phyloP scores from a whole-genome alignment of 1,140 invertebrate genomes.

The Meloidogyne floridensis region DNA sequence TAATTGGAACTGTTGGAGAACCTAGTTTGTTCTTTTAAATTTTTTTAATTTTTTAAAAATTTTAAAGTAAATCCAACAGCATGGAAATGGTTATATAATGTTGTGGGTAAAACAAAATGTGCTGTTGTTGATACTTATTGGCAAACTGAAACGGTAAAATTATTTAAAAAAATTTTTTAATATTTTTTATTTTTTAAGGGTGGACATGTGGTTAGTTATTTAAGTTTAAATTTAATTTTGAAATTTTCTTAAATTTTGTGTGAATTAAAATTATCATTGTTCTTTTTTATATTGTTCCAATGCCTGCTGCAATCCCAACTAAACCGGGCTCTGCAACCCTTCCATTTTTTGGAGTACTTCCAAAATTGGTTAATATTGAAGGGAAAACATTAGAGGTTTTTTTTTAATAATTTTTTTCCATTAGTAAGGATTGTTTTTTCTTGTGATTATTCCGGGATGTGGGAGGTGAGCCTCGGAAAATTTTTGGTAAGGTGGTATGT shows the following conservation, averaged over 20 bases:
- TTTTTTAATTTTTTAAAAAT: neutral
- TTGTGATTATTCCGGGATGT: no score
- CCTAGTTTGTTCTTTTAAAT: neutral
- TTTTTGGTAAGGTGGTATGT: no score
- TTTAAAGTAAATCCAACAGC: slow-evolving; percentile 89
- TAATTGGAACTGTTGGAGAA: slow-evolving; percentile 91
- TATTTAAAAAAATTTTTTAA: slow-evolving; percentile 7
- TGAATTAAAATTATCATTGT: slow-evolving; percentile 7
- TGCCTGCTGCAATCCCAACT: slow-evolving; percentile 88
- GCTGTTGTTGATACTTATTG: slow-evolving; percentile 97
- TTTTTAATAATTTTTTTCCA: no score
- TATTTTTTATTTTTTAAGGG: slow-evolving; percentile 22
- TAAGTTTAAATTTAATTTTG: neutral
- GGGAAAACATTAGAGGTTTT: slow-evolving; percentile 77
- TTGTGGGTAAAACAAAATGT: slow-evolving; percentile 73
- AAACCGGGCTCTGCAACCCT: slow-evolving; percentile 94
- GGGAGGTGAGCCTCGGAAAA: no score
- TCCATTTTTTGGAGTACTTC: slow-evolving; percentile 92
- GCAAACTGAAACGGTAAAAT: slow-evolving; percentile 91
- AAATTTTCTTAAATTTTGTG: neutral
- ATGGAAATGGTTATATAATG: slow-evolving; percentile 92
- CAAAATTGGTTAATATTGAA: slow-evolving; percentile 82
- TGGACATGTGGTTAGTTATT: neutral
- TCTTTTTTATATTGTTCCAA: slow-evolving; percentile 76
- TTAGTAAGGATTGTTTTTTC: no score